These are phyloP conservation scores for Potamarius usumacintae DNA, from an alignment of 2,113 vertebrate species.

Conservation along the genomic window DNA sequence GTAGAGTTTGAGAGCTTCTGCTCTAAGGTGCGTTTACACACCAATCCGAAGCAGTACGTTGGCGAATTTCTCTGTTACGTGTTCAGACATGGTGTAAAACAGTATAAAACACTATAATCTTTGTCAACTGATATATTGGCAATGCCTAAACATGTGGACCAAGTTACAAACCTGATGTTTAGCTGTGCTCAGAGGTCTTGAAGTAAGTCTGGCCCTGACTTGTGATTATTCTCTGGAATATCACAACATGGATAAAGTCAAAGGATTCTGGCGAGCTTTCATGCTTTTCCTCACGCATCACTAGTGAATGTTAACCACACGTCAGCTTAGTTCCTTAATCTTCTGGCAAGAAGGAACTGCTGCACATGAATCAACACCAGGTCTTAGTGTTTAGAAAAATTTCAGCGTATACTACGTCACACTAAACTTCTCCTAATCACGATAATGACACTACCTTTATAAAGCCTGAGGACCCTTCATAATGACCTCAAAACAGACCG, in stretches of 20 bases:
- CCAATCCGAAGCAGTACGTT: neutral
- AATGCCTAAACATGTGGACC: neutral
- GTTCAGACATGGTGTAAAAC: neutral
- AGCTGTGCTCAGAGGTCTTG: neutral
- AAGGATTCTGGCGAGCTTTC: slow-evolving; percentile 16
- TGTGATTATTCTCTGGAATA: neutral
- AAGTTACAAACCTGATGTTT: neutral
- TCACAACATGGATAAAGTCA: neutral
- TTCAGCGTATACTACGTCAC: neutral
- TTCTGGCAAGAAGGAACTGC: neutral
- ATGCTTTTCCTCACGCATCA: slow-evolving; percentile 33
- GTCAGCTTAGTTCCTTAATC: slow-evolving; percentile 26
- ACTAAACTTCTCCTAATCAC: neutral
- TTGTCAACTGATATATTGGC: neutral
- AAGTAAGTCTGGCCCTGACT: neutral
- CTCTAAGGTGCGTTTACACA: neutral
- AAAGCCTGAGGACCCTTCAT: neutral
- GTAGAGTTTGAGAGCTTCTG: neutral
- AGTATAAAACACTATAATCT: neutral
- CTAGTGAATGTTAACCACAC: slow-evolving; percentile 52
- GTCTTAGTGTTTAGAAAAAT: neutral
- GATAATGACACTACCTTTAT: neutral
- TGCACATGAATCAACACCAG: neutral
- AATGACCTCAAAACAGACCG: neutral
- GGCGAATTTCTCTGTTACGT: neutral